Conservation (phyloP, 2,888 invertebrate genomes). For the Neoscelio sp. region DNA sequence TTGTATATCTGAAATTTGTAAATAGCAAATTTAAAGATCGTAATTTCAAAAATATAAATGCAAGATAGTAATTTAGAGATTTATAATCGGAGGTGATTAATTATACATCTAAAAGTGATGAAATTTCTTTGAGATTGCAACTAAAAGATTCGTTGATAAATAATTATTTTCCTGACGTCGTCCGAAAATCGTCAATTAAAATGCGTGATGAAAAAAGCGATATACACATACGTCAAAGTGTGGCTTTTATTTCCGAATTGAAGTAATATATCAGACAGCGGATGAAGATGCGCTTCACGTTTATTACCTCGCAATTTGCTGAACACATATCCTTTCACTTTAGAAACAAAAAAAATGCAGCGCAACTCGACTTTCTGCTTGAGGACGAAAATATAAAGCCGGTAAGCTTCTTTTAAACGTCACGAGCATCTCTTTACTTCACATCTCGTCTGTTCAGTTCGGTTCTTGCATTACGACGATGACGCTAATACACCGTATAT, state of each 20-base stretch:
- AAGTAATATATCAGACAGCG: conserved; percentile 22
- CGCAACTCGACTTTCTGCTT: conserved; percentile 32
- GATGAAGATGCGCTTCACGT: conserved; percentile 43
- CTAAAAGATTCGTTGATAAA: too few species aligned
- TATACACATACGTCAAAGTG: neutral
- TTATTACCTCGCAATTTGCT: conserved; percentile 47
- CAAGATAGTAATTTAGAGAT: too few species aligned
- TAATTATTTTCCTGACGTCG: too few species aligned
- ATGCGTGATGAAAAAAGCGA: too few species aligned
- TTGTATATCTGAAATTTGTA: too few species aligned
- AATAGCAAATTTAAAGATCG: too few species aligned
- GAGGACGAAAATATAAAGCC: conserved; percentile 50
- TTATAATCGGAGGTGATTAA: too few species aligned
- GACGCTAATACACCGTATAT: conserved; percentile 7
- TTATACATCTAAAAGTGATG: too few species aligned
- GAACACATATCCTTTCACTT: conserved; percentile 43
- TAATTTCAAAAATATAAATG: too few species aligned
- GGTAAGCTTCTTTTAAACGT: conserved; percentile 57
- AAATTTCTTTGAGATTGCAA: too few species aligned
- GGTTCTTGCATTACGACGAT: conserved; percentile 12
- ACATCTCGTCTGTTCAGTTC: conserved; percentile 18
- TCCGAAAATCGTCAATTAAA: too few species aligned
- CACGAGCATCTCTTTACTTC: conserved; percentile 36
- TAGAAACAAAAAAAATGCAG: conserved; percentile 43
- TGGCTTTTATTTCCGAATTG: neutral